Percentiles rank a stretch among this genome's conserved stretches.
These are phyloP conservation scores for Alauda arvensis DNA, from an alignment of 2,797 vertebrate species.

Conservation along the genomic window DNA sequence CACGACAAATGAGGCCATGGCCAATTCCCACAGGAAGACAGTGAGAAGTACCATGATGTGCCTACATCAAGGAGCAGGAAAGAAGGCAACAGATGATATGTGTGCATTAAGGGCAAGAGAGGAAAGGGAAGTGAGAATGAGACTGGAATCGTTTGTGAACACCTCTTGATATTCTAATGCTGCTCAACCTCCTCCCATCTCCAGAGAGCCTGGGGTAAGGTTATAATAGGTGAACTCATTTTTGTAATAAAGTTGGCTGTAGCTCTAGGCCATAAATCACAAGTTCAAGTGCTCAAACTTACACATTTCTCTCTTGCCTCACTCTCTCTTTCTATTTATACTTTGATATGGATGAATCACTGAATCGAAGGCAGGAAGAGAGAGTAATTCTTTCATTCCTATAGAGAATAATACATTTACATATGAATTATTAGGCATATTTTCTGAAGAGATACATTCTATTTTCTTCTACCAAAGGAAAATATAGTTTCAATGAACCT, in stretches of 20 bases:
- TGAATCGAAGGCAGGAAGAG: constrained; percentile 29
- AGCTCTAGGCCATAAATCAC: constrained; percentile 70
- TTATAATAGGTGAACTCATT: constrained; percentile 69
- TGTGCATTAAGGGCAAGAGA: neutral
- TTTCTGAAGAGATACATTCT: constrained; percentile 58
- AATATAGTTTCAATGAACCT: constrained; percentile 46
- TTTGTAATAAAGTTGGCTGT: constrained; percentile 71
- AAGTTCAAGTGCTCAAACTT: constrained; percentile 55
- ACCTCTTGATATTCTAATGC: constrained; percentile 42
- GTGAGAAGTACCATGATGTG: neutral
- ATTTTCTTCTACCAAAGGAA: constrained; percentile 63
- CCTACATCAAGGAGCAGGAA: constrained; percentile 30
- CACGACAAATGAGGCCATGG: neutral
- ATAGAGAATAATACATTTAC: neutral
- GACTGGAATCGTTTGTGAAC: constrained; percentile 52
- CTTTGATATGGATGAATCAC: constrained; percentile 64
- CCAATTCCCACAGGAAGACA: constrained; percentile 16
- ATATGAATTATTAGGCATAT: constrained; percentile 36
- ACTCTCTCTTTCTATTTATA: constrained; percentile 65
- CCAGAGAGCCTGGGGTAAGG: constrained; percentile 49
- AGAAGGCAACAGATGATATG: constrained; percentile 15
- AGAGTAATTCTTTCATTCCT: constrained; percentile 40
- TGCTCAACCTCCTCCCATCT: constrained; percentile 40
- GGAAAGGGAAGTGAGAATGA: constrained; percentile 27
- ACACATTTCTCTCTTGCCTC: constrained; percentile 48